Evolutionary conservation across 2,797 vertebrate genomes (phyloP).

Genomic region (Enteromius radiatus): DNA sequence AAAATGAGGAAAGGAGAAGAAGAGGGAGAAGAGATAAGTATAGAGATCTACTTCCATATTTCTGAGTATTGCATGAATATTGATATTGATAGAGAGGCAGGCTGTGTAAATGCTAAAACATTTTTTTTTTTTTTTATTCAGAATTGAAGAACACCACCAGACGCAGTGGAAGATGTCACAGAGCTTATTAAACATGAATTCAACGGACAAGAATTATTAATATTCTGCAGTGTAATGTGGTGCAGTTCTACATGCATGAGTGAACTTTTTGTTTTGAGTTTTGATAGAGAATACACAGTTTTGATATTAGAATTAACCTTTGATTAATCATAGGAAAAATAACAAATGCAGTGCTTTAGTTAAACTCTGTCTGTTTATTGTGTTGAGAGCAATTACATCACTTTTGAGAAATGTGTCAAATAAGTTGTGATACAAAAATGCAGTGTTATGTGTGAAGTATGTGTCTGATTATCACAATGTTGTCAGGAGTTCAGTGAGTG

Average conservation of each 20-base stretch:
- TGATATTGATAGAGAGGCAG: background rate
- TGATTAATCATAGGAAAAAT: background rate
- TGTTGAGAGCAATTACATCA: background rate
- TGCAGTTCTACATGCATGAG: background rate
- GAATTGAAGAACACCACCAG: background rate
- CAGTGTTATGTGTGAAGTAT: background rate
- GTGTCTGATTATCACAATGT: background rate
- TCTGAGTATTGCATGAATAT: background rate
- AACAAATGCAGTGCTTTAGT: background rate
- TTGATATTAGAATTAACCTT: background rate
- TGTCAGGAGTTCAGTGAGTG: background rate
- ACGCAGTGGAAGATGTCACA: background rate
- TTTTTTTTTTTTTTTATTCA: too few relatives aligned
- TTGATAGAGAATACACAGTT: background rate
- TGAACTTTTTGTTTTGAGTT: too few relatives aligned
- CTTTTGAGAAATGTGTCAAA: background rate
- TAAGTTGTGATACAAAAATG: background rate
- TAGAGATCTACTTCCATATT: background rate
- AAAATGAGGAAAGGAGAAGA: background rate
- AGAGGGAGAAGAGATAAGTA: background rate
- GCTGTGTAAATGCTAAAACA: background rate
- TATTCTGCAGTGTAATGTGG: background rate
- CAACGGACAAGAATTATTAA: background rate
- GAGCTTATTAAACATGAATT: background rate
- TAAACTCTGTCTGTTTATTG: background rate